A percentile compares a stretch with the other conserved stretches of the same genome.
Conservation (phyloP, 2,797 vertebrate species). For the Parotocinclus haroldoi region DNA sequence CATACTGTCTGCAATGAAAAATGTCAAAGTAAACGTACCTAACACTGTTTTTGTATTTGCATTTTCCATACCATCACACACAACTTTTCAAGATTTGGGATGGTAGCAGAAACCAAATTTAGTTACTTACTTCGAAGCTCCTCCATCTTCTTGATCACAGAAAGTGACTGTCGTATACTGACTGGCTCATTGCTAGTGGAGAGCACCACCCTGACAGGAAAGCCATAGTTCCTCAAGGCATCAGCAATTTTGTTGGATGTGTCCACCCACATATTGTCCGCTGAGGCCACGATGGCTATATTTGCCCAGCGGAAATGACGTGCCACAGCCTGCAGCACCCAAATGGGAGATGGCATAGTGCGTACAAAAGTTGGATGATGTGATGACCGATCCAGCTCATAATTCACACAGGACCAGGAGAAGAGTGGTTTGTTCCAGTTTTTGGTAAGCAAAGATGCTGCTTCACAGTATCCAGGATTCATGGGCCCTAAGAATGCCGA, state of each 20-base stretch:
- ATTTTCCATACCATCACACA: too few species aligned
- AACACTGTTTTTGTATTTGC: too few species aligned
- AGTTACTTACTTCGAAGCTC: conserved; percentile 67
- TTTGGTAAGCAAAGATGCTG: conserved; percentile 62
- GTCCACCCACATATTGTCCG: conserved; percentile 70
- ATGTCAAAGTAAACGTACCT: too few species aligned
- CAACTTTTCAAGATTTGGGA: not conserved
- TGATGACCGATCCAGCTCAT: conserved; percentile 63
- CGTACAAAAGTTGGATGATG: conserved; percentile 62
- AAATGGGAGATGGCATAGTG: conserved; percentile 65
- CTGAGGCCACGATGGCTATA: conserved; percentile 68
- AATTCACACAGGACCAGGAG: conserved; percentile 73
- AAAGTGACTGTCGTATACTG: conserved; percentile 58
- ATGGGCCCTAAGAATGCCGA: conserved; percentile 72
- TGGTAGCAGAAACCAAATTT: not conserved
- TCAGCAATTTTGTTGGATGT: conserved; percentile 66
- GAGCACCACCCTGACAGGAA: conserved; percentile 67
- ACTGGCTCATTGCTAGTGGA: conserved; percentile 53
- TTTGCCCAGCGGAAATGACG: conserved; percentile 75
- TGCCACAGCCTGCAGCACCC: conserved; percentile 66
- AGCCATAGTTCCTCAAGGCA: conserved; percentile 59
- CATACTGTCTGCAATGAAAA: too few species aligned
- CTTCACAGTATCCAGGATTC: conserved; percentile 75
- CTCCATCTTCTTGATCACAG: conserved; percentile 57
- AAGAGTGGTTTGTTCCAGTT: conserved; percentile 77